Conservation (phyloP, 2,113 vertebrate species). For the Microtus richardsoni region DNA sequence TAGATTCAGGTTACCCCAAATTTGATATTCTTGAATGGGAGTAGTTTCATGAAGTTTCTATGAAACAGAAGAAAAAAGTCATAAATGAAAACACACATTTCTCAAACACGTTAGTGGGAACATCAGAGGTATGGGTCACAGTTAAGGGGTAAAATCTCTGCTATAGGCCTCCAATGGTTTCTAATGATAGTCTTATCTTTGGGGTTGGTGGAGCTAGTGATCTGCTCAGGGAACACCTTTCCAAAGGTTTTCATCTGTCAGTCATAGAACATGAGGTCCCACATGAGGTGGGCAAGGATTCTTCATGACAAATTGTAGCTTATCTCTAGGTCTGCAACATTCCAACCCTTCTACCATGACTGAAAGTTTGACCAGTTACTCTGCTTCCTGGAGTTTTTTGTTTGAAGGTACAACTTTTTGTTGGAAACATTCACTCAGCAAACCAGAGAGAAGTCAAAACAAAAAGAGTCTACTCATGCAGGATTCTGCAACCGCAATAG, state of each 20-base stretch:
- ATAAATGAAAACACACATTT: not conserved
- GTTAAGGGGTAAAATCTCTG: not conserved
- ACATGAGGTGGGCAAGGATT: not conserved
- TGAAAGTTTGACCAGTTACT: not conserved
- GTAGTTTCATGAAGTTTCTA: not conserved
- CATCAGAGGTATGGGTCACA: not conserved
- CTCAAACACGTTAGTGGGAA: not conserved
- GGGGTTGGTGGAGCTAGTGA: not conserved
- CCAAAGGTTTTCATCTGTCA: not conserved
- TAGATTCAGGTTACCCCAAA: not conserved
- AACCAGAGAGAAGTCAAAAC: not conserved
- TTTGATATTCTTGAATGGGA: not conserved
- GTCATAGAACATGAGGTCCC: not conserved
- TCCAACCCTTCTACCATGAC: not conserved
- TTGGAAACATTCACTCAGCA: not conserved
- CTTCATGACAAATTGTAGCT: not conserved
- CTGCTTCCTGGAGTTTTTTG: not conserved
- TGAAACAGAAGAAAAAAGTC: not conserved
- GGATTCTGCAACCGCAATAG: not conserved
- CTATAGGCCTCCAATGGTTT: not conserved
- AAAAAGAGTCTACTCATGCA: not conserved
- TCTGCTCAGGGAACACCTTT: not conserved
- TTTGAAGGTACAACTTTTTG: not conserved
- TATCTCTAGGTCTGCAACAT: not conserved
- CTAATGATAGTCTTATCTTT: not conserved